A percentile compares a stretch with the other conserved stretches of the same genome.
Evolutionary conservation across 23 tunicate genomes (phyloP).

Genomic region (Styela clava): DNA sequence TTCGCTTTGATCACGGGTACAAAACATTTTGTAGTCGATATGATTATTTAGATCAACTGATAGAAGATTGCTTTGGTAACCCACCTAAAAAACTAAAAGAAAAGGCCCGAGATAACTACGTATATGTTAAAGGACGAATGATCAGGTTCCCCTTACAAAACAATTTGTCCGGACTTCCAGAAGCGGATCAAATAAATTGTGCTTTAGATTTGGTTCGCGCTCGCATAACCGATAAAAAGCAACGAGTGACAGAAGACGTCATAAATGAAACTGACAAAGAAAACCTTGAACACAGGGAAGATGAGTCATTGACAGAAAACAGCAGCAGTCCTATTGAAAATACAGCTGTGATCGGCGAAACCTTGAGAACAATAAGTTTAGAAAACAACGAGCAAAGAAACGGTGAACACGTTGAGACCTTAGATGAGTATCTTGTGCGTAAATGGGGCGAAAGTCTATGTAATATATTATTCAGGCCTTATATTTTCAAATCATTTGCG

Average conservation of each 20-base stretch:
- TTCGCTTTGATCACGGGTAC: slow-evolving; percentile 95
- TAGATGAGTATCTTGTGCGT: slow-evolving; percentile 70
- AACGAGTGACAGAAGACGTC: background rate
- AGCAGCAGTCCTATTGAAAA: background rate
- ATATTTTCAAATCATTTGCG: slow-evolving; percentile 88
- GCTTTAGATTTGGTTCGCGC: slow-evolving; percentile 65
- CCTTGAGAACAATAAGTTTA: background rate
- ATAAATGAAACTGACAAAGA: slow-evolving; percentile 4
- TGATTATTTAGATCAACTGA: slow-evolving; percentile 55
- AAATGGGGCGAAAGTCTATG: slow-evolving; percentile 96
- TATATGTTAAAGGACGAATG: slow-evolving; percentile 11
- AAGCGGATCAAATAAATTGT: slow-evolving; percentile 53
- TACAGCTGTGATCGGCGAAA: background rate
- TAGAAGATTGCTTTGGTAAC: slow-evolving; percentile 17
- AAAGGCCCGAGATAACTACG: slow-evolving; percentile 24
- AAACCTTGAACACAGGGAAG: background rate
- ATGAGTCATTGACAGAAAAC: background rate
- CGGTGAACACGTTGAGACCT: background rate
- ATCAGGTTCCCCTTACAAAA: slow-evolving; percentile 54
- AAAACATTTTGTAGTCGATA: slow-evolving; percentile 64
- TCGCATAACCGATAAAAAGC: slow-evolving; percentile 15
- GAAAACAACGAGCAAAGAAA: background rate
- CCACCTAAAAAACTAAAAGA: slow-evolving; percentile 4
- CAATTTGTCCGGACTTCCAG: slow-evolving; percentile 68
- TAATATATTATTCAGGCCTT: slow-evolving; percentile 91